A percentile compares a stretch with the other conserved stretches of the same genome.
phyloP scores from a whole-genome alignment of 2,888 invertebrate genomes.

The Xanthostigma xanthostigma region DNA sequence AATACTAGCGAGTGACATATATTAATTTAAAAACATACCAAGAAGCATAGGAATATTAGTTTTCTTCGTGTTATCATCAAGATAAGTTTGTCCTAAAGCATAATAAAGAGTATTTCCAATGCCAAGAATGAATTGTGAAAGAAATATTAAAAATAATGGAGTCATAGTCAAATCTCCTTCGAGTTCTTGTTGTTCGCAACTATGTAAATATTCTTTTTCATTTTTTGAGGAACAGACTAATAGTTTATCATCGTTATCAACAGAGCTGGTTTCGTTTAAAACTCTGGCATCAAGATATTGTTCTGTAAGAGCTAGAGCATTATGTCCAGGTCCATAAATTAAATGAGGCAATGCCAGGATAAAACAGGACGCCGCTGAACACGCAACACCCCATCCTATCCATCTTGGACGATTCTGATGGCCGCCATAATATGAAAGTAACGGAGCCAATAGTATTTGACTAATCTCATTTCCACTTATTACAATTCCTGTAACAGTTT shows the following conservation, averaged over 20 bases:
- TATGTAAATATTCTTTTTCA: conserved; percentile 17
- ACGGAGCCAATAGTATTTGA: conserved; percentile 44
- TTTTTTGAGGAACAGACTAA: conserved; percentile 16
- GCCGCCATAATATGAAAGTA: conserved; percentile 49
- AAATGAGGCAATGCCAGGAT: conserved; percentile 44
- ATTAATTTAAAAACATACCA: conserved; percentile 23
- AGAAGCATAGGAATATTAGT: conserved; percentile 46
- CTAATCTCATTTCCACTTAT: conserved; percentile 55
- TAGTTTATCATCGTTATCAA: conserved; percentile 11
- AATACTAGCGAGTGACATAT: too few species aligned
- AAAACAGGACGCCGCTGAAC: conserved; percentile 43
- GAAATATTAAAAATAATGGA: conserved; percentile 34
- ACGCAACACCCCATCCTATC: conserved; percentile 47
- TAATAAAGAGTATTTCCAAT: conserved; percentile 51
- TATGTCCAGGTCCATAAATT: conserved; percentile 42
- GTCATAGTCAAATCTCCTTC: conserved; percentile 24
- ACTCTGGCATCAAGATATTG: conserved; percentile 22
- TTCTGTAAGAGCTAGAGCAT: conserved; percentile 31
- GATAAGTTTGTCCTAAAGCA: conserved; percentile 48
- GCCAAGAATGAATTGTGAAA: conserved; percentile 53
- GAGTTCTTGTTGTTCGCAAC: conserved; percentile 25
- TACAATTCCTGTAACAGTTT: conserved; percentile 37
- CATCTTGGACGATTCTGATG: conserved; percentile 49
- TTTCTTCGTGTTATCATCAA: conserved; percentile 53
- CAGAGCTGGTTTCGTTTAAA: too few species aligned